Percentiles rank a stretch among this genome's conserved stretches.
Conservation (phyloP, 2,888 invertebrate genomes). For the Ditula angustiorana region DNA sequence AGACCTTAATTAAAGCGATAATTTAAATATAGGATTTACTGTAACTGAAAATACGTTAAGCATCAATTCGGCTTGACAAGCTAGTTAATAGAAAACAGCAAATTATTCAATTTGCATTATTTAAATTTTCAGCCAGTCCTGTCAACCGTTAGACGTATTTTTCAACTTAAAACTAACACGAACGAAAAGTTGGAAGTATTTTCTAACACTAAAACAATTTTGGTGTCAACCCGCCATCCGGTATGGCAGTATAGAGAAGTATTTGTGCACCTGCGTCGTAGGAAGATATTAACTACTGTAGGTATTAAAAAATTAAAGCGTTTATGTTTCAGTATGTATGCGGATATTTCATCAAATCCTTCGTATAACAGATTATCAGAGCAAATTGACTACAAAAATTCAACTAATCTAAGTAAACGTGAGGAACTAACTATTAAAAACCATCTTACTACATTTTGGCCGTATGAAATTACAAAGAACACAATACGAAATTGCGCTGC, state of each 20-base stretch:
- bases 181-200: slow-evolving; percentile 70
- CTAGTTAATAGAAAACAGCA: neutral
- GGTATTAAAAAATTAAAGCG: slow-evolving; percentile 39
- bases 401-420: slow-evolving; percentile 50
- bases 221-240: slow-evolving; percentile 58
- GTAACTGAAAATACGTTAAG: slow-evolving; percentile 25
- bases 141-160: slow-evolving; percentile 11
- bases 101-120: neutral
- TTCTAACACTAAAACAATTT: slow-evolving; percentile 61
- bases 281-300: slow-evolving; percentile 33
- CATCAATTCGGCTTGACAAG: slow-evolving; percentile 22
- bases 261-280: slow-evolving; percentile 71
- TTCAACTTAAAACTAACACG: slow-evolving; percentile 35
- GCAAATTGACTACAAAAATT: slow-evolving; percentile 48
- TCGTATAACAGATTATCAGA: slow-evolving; percentile 18
- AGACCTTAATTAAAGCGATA: slow-evolving; percentile 38
- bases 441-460: slow-evolving; percentile 55
- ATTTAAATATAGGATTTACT: slow-evolving; percentile 33
- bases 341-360: neutral
- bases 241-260: slow-evolving; percentile 48
- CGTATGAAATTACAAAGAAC: slow-evolving; percentile 58
- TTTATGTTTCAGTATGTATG: slow-evolving; percentile 24
- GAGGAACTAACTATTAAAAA: slow-evolving; percentile 54
- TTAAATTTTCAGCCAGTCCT: neutral
- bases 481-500: slow-evolving; percentile 48